Evolutionary conservation across 2,113 vertebrate genomes (phyloP), one percentile per base, ranked within the genome.

Genomic region (Hiodon tergisus): DNA sequence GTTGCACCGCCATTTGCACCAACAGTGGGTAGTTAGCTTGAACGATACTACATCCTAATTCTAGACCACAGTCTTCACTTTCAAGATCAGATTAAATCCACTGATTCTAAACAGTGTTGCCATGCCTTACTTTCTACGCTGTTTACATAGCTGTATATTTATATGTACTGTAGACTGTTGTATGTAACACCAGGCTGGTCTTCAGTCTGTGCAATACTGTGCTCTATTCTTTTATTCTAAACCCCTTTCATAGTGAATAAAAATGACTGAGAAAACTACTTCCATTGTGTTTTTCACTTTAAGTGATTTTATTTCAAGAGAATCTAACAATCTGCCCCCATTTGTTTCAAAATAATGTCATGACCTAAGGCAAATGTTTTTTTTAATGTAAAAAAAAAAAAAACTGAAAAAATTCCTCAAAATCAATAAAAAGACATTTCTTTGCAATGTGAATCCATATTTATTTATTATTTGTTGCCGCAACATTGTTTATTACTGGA

Each of bases 141-240:
- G 46, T 67, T 48, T 55, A 67, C 63, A 46, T 58, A 58, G 63
- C 73, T 14, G 5, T 67, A 11, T 67, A 74, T 63, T 68, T 75
- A 13, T 67, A 47, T n/a, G 52, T 73, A 52, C 72, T 74, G 62
- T 68, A 67, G 63, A 75, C 73, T 68, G 63, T 67, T 75, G 63
- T 58, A 51, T 16, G 53, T 59, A 59, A 72, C 51, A 17, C 31
- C 46, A 14, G 73, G 65, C 54, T 75, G 73, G 65, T 54, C 14
- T 48, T 11, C 54, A 68, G 63, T 75, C 65, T 66, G 60, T 75
- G 73, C 73, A 75, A 68, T 75, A 75, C 63, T 75, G 65, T 75
- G 65, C 54, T 75, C 58, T 59, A 67, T 46, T 75, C 57, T 65
- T 75, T 63, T 75, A 68, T 58, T 59, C 54, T 67, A 57, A 67